Evolutionary conservation across 2,113 vertebrate genomes (phyloP).

Genomic region (Brachirus orientalis): DNA sequence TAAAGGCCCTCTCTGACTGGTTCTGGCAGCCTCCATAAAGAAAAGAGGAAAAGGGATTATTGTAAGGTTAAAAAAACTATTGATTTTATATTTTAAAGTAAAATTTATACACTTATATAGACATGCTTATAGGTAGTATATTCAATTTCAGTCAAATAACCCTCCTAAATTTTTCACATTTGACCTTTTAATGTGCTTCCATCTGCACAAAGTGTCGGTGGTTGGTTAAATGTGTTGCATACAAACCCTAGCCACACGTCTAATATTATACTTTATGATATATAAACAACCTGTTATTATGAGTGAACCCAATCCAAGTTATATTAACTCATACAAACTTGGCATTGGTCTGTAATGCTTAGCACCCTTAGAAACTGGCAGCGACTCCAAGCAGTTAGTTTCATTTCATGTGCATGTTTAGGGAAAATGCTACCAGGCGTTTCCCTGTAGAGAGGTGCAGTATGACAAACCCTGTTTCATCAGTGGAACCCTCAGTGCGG

Average conservation of each 20-base stretch:
- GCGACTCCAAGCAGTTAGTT: not conserved
- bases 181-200: not conserved
- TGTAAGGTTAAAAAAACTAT: too few species aligned
- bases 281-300: not conserved
- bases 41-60: too few species aligned
- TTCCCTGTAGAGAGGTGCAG: not conserved
- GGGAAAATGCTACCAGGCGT: not conserved
- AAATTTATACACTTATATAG: too few species aligned
- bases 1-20: too few species aligned
- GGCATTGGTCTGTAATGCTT: too few species aligned
- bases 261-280: too few species aligned
- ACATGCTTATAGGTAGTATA: too few species aligned
- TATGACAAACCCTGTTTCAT: not conserved
- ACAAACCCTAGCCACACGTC: not conserved
- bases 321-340: not conserved
- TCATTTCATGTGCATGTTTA: not conserved
- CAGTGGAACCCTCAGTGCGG: not conserved
- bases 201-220: not conserved
- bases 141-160: too few species aligned
- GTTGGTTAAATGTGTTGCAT: too few species aligned
- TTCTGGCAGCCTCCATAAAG: too few species aligned
- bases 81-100: too few species aligned
- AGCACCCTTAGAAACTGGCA: conserved; percentile 31
- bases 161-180: too few species aligned
- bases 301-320: not conserved